phyloP scores from a whole-genome alignment of 1,140 invertebrate species.

The Theocolax elegans region DNA sequence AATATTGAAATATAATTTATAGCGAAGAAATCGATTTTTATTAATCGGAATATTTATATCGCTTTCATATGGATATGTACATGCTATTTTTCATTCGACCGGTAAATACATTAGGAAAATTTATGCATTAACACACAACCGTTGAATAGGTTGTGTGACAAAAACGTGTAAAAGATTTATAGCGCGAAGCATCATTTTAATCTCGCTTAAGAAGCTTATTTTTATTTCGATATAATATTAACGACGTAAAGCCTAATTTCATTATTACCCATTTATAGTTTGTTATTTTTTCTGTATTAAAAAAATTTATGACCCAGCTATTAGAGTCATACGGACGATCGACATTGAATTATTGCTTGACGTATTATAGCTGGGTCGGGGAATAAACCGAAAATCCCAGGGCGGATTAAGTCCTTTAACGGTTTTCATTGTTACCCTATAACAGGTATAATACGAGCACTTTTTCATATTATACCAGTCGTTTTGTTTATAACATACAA shows the following conservation, averaged over 20 bases:
- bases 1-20: too few relatives aligned
- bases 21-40: too few relatives aligned
- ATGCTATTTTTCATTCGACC: too few relatives aligned
- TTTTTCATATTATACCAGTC: neutral
- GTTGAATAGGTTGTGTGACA: neutral
- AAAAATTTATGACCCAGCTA: constrained; percentile 27
- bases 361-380: neutral
- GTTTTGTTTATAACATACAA: neutral
- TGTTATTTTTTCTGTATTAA: constrained; percentile 24
- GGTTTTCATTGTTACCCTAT: constrained; percentile 19
- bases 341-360: constrained; percentile 17
- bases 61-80: too few relatives aligned
- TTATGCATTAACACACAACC: neutral
- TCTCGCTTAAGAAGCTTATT: constrained; percentile 36
- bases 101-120: constrained; percentile 7
- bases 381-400: constrained; percentile 21
- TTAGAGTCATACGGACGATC: constrained; percentile 1
- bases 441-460: constrained; percentile 28
- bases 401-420: constrained; percentile 25
- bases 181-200: constrained; percentile 13
- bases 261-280: constrained; percentile 22
- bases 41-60: too few relatives aligned
- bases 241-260: constrained; percentile 28
- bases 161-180: constrained; percentile 28
- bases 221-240: constrained; percentile 30